phyloP scores from a whole-genome alignment of 2,888 invertebrate genomes.

The Cremastinae sp. region DNA sequence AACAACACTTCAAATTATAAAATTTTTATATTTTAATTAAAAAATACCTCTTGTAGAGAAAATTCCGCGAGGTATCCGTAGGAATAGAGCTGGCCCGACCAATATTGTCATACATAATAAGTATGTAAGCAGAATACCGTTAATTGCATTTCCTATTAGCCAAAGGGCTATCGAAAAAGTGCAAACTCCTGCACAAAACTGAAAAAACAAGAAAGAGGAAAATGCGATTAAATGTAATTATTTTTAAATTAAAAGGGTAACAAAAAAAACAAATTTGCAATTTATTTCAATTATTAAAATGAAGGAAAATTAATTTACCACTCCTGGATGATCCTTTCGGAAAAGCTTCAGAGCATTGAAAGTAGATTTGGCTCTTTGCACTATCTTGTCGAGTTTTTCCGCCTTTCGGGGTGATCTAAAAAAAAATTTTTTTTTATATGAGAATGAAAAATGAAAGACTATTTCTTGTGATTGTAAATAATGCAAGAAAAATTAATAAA shows the following conservation, averaged over 20 bases:
- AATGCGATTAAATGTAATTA: too few species aligned
- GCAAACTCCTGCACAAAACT: conserved; percentile 76
- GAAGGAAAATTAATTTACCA: conserved; percentile 67
- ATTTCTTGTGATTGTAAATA: too few species aligned
- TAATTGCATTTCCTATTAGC: conserved; percentile 73
- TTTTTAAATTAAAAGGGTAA: too few species aligned
- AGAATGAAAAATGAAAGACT: too few species aligned
- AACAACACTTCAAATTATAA: neutral
- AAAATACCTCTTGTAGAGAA: conserved; percentile 72
- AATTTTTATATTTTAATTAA: neutral
- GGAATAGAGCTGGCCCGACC: conserved; percentile 71
- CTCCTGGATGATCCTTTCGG: conserved; percentile 74
- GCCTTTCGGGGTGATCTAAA: conserved; percentile 68
- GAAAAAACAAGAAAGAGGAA: conserved; percentile 17
- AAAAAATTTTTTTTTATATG: too few species aligned
- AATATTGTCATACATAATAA: conserved; percentile 74
- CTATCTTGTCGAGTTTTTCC: conserved; percentile 71
- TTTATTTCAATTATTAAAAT: conserved; percentile 1
- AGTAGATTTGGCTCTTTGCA: conserved; percentile 68
- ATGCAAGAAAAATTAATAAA: conserved; percentile 19
- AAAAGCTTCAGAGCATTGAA: conserved; percentile 69
- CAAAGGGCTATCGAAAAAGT: conserved; percentile 72
- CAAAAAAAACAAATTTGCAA: neutral
- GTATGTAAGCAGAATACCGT: conserved; percentile 72
- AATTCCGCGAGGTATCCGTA: conserved; percentile 70